Percentiles rank a stretch among this genome's conserved stretches.
Conservation (phyloP, 2,888 invertebrate species). For the Luffia ferchaultella region DNA sequence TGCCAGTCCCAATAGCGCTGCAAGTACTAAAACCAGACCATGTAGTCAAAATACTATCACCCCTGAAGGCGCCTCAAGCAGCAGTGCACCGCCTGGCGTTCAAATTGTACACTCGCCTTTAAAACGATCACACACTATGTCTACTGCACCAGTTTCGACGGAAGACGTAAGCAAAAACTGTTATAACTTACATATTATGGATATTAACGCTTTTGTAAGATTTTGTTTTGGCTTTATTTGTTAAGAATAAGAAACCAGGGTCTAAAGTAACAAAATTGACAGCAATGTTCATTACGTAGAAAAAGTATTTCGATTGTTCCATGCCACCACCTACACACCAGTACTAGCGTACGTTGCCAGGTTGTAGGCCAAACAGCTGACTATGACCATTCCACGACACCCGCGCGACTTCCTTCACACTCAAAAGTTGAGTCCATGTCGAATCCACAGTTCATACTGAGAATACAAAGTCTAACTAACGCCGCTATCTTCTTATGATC, state of each 20-base stretch:
- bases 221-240: background rate
- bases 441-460: too few relatives aligned
- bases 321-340: too few relatives aligned
- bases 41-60: slow-evolving; percentile 46
- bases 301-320: too few relatives aligned
- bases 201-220: background rate
- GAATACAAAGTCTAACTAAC: too few relatives aligned
- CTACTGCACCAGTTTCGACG: slow-evolving; percentile 21
- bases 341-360: background rate
- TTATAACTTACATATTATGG: background rate
- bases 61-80: slow-evolving; percentile 43
- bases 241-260: background rate
- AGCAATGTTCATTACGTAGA: background rate
- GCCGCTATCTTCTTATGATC: too few relatives aligned
- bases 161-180: background rate
- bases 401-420: too few relatives aligned
- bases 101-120: slow-evolving; percentile 33
- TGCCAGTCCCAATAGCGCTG: slow-evolving; percentile 31
- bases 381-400: too few relatives aligned
- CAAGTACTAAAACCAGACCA: slow-evolving; percentile 30
- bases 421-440: too few relatives aligned
- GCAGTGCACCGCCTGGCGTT: slow-evolving; percentile 40
- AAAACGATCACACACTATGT: slow-evolving; percentile 47
- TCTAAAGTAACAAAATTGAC: background rate
- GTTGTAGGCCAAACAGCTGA: background rate